These are phyloP conservation scores for Nylanderia fulva DNA, from an alignment of 1,140 invertebrate genomes.

Conservation along the genomic window DNA sequence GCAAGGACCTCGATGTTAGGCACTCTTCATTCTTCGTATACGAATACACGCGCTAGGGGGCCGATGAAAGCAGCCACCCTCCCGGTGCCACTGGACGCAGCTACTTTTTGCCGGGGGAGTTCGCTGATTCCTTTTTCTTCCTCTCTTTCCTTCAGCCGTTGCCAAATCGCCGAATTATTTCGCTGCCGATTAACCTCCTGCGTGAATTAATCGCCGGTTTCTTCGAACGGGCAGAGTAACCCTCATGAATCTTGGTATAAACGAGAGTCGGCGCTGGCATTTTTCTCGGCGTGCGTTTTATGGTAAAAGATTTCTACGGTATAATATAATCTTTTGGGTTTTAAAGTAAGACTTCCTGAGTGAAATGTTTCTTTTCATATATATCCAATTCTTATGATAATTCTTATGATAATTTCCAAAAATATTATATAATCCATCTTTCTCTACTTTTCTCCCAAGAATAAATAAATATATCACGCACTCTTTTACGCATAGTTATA, in stretches of 20 bases:
- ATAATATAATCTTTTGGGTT: slow-evolving; percentile 4
- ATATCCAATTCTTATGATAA: too few relatives aligned
- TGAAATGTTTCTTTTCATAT: background rate
- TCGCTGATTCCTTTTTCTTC: background rate
- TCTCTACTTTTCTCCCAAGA: background rate
- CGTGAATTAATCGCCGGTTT: slow-evolving; percentile 52
- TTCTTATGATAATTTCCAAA: slow-evolving; percentile 1
- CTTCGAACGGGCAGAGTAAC: slow-evolving; percentile 33
- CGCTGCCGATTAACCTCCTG: slow-evolving; percentile 56
- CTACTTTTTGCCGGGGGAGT: slow-evolving; percentile 45
- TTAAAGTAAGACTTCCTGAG: background rate
- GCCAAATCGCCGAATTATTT: slow-evolving; percentile 58
- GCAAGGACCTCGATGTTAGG: slow-evolving; percentile 15
- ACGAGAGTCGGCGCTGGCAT: slow-evolving; percentile 30
- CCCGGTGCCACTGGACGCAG: slow-evolving; percentile 43
- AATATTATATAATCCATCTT: background rate
- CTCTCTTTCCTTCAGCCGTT: slow-evolving; percentile 37
- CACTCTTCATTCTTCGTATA: slow-evolving; percentile 67
- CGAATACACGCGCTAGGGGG: slow-evolving; percentile 43
- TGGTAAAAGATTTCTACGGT: background rate
- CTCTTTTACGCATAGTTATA: background rate
- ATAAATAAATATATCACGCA: background rate
- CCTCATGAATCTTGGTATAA: slow-evolving; percentile 49
- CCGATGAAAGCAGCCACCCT: slow-evolving; percentile 68
- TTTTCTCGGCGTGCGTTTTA: slow-evolving; percentile 7